Conservation (phyloP, 2,113 vertebrate genomes). For the Pterocles burchelli region DNA sequence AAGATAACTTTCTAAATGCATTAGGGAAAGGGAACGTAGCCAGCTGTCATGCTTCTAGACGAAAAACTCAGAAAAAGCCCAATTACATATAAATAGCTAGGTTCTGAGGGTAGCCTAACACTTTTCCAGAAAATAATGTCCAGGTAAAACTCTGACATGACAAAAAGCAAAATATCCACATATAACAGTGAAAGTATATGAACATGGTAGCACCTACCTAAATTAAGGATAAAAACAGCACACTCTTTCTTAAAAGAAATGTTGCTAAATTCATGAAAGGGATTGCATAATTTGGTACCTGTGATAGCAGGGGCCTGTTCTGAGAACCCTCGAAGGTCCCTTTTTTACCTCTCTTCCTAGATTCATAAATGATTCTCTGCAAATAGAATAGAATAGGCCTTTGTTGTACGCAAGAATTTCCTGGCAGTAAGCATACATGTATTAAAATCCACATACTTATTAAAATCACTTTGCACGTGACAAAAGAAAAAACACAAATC, state of each 20-base stretch:
- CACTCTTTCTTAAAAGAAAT: background rate
- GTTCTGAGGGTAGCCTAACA: background rate
- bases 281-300: background rate
- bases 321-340: background rate
- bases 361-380: background rate
- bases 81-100: background rate
- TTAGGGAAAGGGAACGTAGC: background rate
- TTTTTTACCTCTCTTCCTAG: background rate
- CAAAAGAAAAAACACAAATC: background rate
- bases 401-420: background rate
- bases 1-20: background rate
- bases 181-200: background rate
- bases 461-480: background rate
- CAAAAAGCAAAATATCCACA: background rate
- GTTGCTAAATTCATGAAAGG: background rate
- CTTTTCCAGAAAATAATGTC: background rate
- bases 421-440: background rate
- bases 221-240: background rate
- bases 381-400: background rate
- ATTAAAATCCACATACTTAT: background rate
- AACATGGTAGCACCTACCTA: background rate
- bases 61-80: background rate
- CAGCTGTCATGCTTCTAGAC: background rate
- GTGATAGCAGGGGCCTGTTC: background rate
- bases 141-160: background rate